A percentile compares a stretch with the other conserved stretches of the same genome.
These are phyloP conservation scores for Myopa testacea DNA, from an alignment of 2,888 invertebrate genomes.

Conservation along the genomic window DNA sequence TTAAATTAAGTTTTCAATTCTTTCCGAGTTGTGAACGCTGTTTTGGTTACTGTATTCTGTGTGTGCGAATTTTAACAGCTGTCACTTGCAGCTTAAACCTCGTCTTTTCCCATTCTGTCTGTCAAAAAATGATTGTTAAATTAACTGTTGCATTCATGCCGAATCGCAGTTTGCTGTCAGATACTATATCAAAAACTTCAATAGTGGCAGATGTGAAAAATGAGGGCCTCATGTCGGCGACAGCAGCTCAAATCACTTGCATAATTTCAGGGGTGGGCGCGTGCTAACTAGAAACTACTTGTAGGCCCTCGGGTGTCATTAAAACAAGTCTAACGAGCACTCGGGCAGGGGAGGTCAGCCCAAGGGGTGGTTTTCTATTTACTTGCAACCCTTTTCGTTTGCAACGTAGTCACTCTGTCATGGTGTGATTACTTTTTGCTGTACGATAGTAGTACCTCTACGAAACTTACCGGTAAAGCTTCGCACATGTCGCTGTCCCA, in stretches of 20 bases:
- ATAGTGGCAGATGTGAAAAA: conserved; percentile 39
- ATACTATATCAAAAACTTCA: neutral
- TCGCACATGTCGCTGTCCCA: conserved; percentile 68
- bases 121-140: too few species aligned
- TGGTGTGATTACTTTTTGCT: too few species aligned
- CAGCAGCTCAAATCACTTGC: conserved; percentile 43
- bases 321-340: conserved; percentile 17
- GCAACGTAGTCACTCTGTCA: too few species aligned
- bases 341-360: neutral
- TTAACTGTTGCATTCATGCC: neutral
- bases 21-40: neutral
- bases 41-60: neutral
- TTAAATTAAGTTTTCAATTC: neutral
- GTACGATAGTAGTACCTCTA: too few species aligned
- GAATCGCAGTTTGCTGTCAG: neutral
- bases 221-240: conserved; percentile 38
- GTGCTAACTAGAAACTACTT: conserved; percentile 30
- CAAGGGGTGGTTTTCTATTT: too few species aligned
- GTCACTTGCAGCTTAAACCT: neutral
- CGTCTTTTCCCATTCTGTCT: neutral
- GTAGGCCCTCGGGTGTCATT: conserved; percentile 43
- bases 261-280: conserved; percentile 45
- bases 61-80: neutral
- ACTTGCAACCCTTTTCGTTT: too few species aligned
- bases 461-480: conserved; percentile 67